Evolutionary conservation across 2,888 invertebrate genomes (phyloP), one percentile per base, ranked within the genome.

Genomic region (Stictocephala bisonia): DNA sequence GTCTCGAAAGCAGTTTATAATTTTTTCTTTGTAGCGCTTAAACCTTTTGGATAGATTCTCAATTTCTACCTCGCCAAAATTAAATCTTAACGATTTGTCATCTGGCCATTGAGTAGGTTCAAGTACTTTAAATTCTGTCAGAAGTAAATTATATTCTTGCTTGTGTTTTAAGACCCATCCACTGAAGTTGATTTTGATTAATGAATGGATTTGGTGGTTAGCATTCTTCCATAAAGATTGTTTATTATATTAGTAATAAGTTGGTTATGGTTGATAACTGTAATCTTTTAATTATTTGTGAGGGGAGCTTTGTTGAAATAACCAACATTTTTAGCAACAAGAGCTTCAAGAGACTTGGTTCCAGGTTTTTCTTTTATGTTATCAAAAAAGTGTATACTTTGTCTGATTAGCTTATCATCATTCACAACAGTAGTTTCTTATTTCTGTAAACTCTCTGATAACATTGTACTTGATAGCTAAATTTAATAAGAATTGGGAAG

Each of bases 51-150:
- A 60, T 3, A 60, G 60, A 29, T 60, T 60, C 15, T 60, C 6
- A 18, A 60, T 29, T 31, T 60, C 60, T 29, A 11, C 60, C 18
- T 35, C 60, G 3, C 35, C 60, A 60, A 31, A n/a, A n/a, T n/a
- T n/a, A n/a, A n/a, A 60, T 6, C 18, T 29, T 29, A 60, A 29
- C n/a, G 60, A 60, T 60, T 60, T 27, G 60, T 60, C 60, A 29
- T 9, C 35, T 11, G 60, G 60, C 35, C 60, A 60, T 15, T 60
- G 35, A 60, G 29, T 35, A 60, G 60, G 6, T 15, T 60, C 35
- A 18, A 66, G 64, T 66, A 41, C 64, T 66, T 66, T 66, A 13
- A 31, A 60, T 18, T 41, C 18, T 22, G 41, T 11, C n/a, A 66
- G 41, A 66, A 66, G 41, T 7, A 41, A 66, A 20, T 66, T 22